Evolutionary conservation across 2,797 vertebrate species (phyloP).

Genomic region (Menidia menidia): DNA sequence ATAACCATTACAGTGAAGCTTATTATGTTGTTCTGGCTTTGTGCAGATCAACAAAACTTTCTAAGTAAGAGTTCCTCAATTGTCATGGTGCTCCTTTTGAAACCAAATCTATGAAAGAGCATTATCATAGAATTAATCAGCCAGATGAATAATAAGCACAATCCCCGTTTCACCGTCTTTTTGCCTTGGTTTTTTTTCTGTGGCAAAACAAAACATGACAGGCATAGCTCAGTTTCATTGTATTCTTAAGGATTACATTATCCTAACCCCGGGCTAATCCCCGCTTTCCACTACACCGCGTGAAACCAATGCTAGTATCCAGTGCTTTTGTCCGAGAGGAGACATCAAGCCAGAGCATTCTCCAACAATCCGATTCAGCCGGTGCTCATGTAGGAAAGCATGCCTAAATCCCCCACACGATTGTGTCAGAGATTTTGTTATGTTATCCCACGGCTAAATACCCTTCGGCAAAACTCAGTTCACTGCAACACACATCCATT

Average conservation of each 20-base stretch:
- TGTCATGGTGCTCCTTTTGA: too few species aligned
- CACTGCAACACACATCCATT: neutral
- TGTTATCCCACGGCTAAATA: slow-evolving; percentile 50
- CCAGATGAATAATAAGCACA: neutral
- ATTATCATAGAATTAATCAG: neutral
- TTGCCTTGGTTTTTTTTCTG: neutral
- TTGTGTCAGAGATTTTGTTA: slow-evolving; percentile 53
- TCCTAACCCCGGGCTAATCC: slow-evolving; percentile 56
- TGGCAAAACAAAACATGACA: slow-evolving; percentile 29
- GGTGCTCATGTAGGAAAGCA: slow-evolving; percentile 59
- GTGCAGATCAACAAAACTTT: slow-evolving; percentile 1
- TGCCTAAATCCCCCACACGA: slow-evolving; percentile 57
- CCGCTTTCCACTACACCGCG: slow-evolving; percentile 47
- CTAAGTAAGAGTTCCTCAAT: neutral
- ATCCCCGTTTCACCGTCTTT: neutral
- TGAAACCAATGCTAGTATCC: slow-evolving; percentile 51
- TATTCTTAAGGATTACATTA: slow-evolving; percentile 55
- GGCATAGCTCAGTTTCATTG: slow-evolving; percentile 32
- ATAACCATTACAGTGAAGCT: neutral
- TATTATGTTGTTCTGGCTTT: slow-evolving; percentile 16
- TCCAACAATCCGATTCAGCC: slow-evolving; percentile 62
- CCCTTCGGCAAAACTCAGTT: slow-evolving; percentile 9
- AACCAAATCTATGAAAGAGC: neutral
- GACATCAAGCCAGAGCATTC: slow-evolving; percentile 57
- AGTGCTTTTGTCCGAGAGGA: slow-evolving; percentile 53